Conservation (phyloP, 2,113 vertebrate species). For the Rhabdornis inornatus region DNA sequence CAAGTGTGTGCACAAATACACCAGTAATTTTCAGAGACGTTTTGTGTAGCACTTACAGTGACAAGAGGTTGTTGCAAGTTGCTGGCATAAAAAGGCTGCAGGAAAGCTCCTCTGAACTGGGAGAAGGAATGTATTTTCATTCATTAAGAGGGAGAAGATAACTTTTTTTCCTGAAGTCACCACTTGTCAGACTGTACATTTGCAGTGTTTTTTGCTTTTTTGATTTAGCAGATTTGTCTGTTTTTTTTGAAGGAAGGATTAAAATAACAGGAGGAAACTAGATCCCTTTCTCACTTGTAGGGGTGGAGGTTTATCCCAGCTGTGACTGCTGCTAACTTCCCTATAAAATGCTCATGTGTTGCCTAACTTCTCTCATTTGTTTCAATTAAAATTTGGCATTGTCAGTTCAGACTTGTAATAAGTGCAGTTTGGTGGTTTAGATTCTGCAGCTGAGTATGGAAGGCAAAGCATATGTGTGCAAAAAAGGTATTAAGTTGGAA, state of each 20-base stretch:
- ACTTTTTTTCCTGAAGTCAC: neutral
- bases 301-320: neutral
- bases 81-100: neutral
- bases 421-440: neutral
- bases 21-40: neutral
- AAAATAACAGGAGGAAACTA: conserved; percentile 13
- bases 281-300: neutral
- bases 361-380: neutral
- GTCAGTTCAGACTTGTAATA: neutral
- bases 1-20: neutral
- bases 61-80: neutral
- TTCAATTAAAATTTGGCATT: conserved; percentile 23
- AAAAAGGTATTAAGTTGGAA: neutral
- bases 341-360: neutral
- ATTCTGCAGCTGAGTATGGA: neutral
- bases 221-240: conserved; percentile 1
- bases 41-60: neutral
- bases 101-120: neutral
- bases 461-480: neutral
- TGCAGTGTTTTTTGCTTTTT: neutral
- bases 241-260: neutral
- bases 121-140: neutral
- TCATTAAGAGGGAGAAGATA: neutral
- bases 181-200: neutral
- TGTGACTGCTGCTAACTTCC: neutral